Base-by-base conservation (phyloP, 2,888 invertebrate species). In the Plagodis pulveraria region DNA sequence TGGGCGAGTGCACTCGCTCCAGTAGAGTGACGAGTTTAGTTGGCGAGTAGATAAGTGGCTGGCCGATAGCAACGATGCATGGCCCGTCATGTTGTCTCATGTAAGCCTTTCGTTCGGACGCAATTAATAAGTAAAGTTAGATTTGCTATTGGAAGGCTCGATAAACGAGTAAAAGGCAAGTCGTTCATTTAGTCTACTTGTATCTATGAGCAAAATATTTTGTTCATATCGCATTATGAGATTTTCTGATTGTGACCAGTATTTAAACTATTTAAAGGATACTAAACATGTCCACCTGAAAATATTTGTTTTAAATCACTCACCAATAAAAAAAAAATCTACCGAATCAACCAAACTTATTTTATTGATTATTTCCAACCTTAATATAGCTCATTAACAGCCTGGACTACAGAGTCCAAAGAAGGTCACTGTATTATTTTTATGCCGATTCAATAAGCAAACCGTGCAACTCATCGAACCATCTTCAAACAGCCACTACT, bases 1-100 rank as follows among this genome's bases (percentile, higher is more conserved):
- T 69, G 67, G 66, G 67, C 65, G 64, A 67, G 65, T 69, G 67
- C 69, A 69, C 56, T 62, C 51, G 65, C 62, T 65, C 66, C 53
- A 58, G 57, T 51, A 36, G 53, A 55, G 62, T 69, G 69, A 69
- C 67, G 65, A 69, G 67, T 67, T 63, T 67, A 66, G 62, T 67
- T 67, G 69, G 67, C 69, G 64, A 67, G 59, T 62, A 66, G 69
- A 68, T 68, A 68, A 68, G 64, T 66, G 58, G 53, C 48, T 48
- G 51, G 60, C 56, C 50, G 69, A 67, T 67, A 67, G 63, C 52
- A 54, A 63, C 58, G 61, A 65, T 58, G 58, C 62, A 56, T 54
- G 46, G 55, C 51, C 57, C 45, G 58, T 56, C 64, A 58, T 62
- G 52, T 59, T 65, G 57, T 58, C 62, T 57, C 54, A 62, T 57